Base-by-base conservation (phyloP, 2,113 vertebrate species). In the Conger conger region DNA sequence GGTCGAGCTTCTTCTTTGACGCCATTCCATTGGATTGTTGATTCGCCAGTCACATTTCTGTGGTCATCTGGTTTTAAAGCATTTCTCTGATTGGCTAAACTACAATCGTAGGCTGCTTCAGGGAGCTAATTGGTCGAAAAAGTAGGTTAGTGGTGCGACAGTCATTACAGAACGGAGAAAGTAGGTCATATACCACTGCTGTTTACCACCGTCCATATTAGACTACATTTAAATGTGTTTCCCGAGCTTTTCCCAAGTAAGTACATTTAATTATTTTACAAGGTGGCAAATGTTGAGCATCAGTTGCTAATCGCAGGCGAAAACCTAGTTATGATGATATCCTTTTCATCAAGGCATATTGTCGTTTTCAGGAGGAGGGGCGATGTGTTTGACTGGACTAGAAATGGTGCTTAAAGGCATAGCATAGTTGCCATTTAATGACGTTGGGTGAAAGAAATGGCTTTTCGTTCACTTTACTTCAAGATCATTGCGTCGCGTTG, bases 91-190 rank as follows among this genome's bases (percentile, higher is more conserved):
- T 96, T 96, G 94, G 96, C 86, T 91, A 87, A 81, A 84, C 84
- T 87, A 68, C 85, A 86, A 91, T 91, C 82, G 82, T 87, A 86
- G 89, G 63, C 86, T 90, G 92, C 90, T 86, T 90, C 89, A 87
- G 88, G 90, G 91, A 92, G 90, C 89, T 85, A 63, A 96, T 96
- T 96, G 96, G 96, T 93, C 93, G 91, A 94, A 94, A 87, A 96
- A 96, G 94, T 96, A 96, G 96, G 96, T 96, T 96, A 96, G 94
- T 96, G 95, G 95, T 94, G 94, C 95, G 93, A 93, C 94, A 94
- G 94, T 95, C 94, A 95, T 96, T 94, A 93, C 93, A 93, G 93
- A 93, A 94, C 93, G 92, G 93, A 94, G 94, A 96, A 96, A 96
- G 96, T 96, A 96, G 96, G 96, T 96, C 96, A 96, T 92, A 93